Base-by-base conservation (phyloP, 2,888 invertebrate genomes). In the Epiblema foenella region DNA sequence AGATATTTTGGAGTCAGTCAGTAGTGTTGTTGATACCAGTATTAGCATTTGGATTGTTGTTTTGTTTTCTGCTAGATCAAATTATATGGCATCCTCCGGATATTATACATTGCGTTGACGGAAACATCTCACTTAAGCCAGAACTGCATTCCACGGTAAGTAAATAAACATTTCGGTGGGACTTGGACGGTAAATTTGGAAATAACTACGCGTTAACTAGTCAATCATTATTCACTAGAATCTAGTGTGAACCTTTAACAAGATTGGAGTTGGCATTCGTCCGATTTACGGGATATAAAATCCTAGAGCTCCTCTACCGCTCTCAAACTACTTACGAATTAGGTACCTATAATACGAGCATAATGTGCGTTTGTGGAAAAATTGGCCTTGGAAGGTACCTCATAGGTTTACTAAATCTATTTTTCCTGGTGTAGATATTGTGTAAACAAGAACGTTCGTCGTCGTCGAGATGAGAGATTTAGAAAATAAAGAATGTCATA, bases 381-480 rank as follows among this genome's bases (percentile, higher is more conserved):
- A 12, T 15, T 20, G 5, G 15, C 33, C 18, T 63, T 63, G 33
- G 15, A 29, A 56, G 51, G 51, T 63, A 33, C 37, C 37, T 39
- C 52, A 51, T 52, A 33, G 51, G 62, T 62, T 51, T 63, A 17
- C 46, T 17, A 37, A 52, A 52, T 52, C 15, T 63, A 62, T 9
- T 63, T 63, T 52, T 63, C 51, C 63, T 51, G 18, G 56, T 56
- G 24, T 2, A 39, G 39, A n/a, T 46, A 7, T 5, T 46, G 46
- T 46, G 46, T 46, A 24, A 3, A 24, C 24, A 56, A 56, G 7
- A 7, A 8, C 15, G n/a, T 46, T 33, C 33, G 3, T 33, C 42
- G 12, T 39, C 39, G 12, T 12, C 11, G 12, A 12, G 4, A 42
- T 15, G 15, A n/a, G n/a, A n/a, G n/a, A 0, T 3, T 42, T 42